phyloP scores from a whole-genome alignment of 2,888 invertebrate species.

The Diadromus collaris region DNA sequence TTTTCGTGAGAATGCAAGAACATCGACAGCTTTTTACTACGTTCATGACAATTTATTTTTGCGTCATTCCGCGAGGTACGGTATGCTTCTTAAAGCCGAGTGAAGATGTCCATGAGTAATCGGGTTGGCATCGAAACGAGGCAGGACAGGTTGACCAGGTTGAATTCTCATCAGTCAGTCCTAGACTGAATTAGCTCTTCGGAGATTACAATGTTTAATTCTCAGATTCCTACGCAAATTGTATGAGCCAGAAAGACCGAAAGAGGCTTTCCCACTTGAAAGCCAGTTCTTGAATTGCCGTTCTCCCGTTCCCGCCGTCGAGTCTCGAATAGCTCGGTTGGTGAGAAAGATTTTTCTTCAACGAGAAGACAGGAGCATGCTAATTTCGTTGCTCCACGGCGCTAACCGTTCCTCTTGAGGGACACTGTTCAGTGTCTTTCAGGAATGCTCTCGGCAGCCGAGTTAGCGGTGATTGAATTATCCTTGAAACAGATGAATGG shows the following conservation, averaged over 20 bases:
- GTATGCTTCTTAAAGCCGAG: not conserved
- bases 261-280: no score
- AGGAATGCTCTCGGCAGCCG: slow-evolving; percentile 4
- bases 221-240: no score
- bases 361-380: not conserved
- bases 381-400: not conserved
- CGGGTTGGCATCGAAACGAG: not conserved
- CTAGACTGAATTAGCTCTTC: no score
- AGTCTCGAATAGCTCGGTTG: not conserved
- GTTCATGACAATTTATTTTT: not conserved
- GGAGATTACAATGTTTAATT: no score
- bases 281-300: no score
- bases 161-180: no score
- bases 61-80: not conserved
- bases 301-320: not conserved
- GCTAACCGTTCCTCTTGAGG: not conserved
- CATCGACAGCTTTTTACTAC: not conserved
- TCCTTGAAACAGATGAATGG: slow-evolving; percentile 11
- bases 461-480: slow-evolving; percentile 5
- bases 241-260: no score
- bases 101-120: not conserved
- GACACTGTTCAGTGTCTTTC: not conserved
- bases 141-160: not conserved
- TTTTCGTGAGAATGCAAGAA: not conserved
- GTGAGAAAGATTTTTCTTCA: not conserved